These are phyloP conservation scores for Autographa pulchrina DNA, from an alignment of 2,888 invertebrate species.

Conservation along the genomic window DNA sequence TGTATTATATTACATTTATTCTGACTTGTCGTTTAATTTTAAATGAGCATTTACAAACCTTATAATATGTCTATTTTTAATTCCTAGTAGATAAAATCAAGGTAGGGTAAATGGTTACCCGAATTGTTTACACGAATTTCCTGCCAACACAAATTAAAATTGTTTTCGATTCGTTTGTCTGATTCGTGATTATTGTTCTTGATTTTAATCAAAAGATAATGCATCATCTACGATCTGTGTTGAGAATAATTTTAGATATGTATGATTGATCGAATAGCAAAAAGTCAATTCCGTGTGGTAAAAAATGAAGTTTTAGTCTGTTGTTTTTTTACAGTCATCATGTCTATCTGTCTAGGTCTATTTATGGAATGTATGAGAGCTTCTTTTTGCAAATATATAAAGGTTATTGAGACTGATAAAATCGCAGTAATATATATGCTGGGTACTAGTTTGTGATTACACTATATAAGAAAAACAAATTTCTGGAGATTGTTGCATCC, in stretches of 20 bases:
- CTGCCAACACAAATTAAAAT: neutral
- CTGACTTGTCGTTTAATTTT: too few relatives aligned
- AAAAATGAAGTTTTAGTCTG: neutral
- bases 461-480: too few relatives aligned
- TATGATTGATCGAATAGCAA: constrained; percentile 16
- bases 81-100: too few relatives aligned
- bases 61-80: too few relatives aligned
- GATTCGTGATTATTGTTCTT: constrained; percentile 1
- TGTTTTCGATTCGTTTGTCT: neutral
- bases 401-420: neutral
- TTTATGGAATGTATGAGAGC: neutral
- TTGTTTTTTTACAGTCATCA: neutral
- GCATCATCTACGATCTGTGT: neutral
- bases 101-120: too few relatives aligned
- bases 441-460: too few relatives aligned
- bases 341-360: neutral
- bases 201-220: neutral
- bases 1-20: too few relatives aligned
- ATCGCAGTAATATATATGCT: neutral
- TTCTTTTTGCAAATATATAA: neutral
- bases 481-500: too few relatives aligned
- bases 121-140: neutral
- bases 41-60: too few relatives aligned
- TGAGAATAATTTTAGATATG: neutral
- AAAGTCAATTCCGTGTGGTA: constrained; percentile 15